Evolutionary conservation across 2,888 invertebrate genomes (phyloP), one percentile per base, ranked within the genome.

Genomic region (Nephrotoma flavescens): DNA sequence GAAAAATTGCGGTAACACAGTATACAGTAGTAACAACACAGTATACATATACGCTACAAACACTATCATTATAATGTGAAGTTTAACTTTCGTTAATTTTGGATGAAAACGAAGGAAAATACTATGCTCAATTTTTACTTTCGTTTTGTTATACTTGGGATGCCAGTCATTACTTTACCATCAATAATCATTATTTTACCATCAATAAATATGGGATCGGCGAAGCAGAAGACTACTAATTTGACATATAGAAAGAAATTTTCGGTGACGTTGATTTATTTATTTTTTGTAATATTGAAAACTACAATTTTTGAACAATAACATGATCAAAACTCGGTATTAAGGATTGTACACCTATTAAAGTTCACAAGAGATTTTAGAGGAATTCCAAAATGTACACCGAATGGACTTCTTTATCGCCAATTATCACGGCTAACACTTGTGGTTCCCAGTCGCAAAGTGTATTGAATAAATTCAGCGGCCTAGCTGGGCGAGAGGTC

Each of bases 401-500:
- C 57, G 93, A 93, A 89, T 93, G 93, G 93, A 92, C 93, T 19
- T 93, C 93, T 9, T 89, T 93, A 86, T 92, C 92, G 41, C 90
- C 91, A 52, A 90, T 91, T 86, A 92, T 93, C 84, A 90, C 90
- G 47, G 90, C 91, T 42, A 92, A 92, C 88, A 92, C 92, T 88
- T 92, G 92, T 87, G 92, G 92, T 15, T 92, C 92, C 12, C 93
- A 93, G 87, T 91, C 92, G 44, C 91, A 91, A 85, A 93, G 93
- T 89, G 95, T 95, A 1, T 90, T 95, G 9, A 93, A 93, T 89
- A 94, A 94, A 89, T 94, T 95, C 89, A 94, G 94, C 12, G 90
- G 92, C 4, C 91, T 92, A 85, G 93, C 94, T 86, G 94, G 94
- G 5, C 92, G 93, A 87, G 94, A 94, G 89, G 94, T 94, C 7